Evolutionary conservation across 2,113 vertebrate genomes (phyloP), one percentile per base, ranked within the genome.

Genomic region (Halcyon senegalensis): DNA sequence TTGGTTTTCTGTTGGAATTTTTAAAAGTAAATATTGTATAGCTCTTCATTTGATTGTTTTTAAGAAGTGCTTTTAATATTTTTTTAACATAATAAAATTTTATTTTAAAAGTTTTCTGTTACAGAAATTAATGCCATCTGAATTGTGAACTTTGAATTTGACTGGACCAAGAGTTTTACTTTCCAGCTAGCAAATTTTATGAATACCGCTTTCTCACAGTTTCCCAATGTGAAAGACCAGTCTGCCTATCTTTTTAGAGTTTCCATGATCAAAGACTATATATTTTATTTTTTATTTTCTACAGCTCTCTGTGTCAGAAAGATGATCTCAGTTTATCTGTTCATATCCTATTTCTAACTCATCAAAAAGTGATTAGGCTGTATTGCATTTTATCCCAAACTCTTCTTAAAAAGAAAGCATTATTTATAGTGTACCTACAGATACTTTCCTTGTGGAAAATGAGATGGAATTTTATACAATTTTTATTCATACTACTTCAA

Each of bases 191-290:
- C 4, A 63, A 46, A 67, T 67, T 67, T 69, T 56, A 43, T 5
- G 28, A 28, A 60, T 19, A 44, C 0, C 35, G 4, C 8, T 41
- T 76, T 41, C 20, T 70, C 44, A 41, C 7, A 53, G 7, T 59
- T 66, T 66, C 8, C 3, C 8, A 20, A 5, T 24, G 6, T 13
- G 84, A 78, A 70, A 74, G 4, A 48, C 2, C 5, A 58, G 9
- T 10, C 15, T 74, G 1, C 0, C 2, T 59, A 3, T n/a, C 10
- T 25, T 19, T 59, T 2, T 7, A 18, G 2, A 37, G 19, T 41
- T 90, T 69, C 62, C 19, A 46, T 53, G 2, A 7, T 6, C 10
- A 89, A 86, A 2, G 3, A 3, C 2, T 39, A 48, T 5, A 25
- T 31, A 17, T 7, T 31, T 46, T 66, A 51, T 60, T 77, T 39